Base-by-base conservation (phyloP, 2,797 vertebrate species). In the Microctenopoma lineatum region DNA sequence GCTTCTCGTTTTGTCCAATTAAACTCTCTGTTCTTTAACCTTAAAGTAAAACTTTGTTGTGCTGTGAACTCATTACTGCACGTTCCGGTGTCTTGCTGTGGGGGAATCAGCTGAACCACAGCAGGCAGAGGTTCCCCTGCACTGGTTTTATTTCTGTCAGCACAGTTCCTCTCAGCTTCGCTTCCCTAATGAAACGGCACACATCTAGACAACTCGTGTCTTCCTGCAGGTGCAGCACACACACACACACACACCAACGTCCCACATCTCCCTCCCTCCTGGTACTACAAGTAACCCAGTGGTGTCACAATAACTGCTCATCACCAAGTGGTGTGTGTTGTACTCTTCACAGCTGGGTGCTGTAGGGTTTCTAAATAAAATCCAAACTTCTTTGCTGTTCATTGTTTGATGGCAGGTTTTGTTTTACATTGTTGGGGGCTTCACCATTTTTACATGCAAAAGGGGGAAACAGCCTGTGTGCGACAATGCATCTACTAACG, bases 1-100 rank as follows among this genome's bases (percentile, higher is more conserved):
- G 71, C 75, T 47, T 42, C 82, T 89, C 84, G 74, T 89, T 90
- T 64, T 56, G 39, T 83, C 58, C 75, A 76, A 86, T 89, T 89
- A 55, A 71, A 47, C 82, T 84, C 59, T 41, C 68, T 66, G 58
- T 86, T 88, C 68, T 68, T 89, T 77, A 88, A 50, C 59, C 47
- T 69, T 74, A 61, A 79, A 77, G 75, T 66, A 51, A 27, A 73
- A 73, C 55, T 75, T 72, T 73, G 55, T 69, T 65, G 45, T 10
- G 13, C 26, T 45, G 14, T 48, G 51, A 59, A 53, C 42, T 72
- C 42, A 25, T n/a, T 48, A 1, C 59, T 55, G 67, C 58, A 16
- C 56, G 27, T 75, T 72, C 69, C 32, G 11, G 52, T 13, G 57
- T 79, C 36, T 71, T 57, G 27, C 46, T 50, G 58, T 44, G 32